A percentile compares a stretch with the other conserved stretches of the same genome.
Evolutionary conservation across 1,140 invertebrate genomes (phyloP).

Genomic region (Drosophila lowei): DNA sequence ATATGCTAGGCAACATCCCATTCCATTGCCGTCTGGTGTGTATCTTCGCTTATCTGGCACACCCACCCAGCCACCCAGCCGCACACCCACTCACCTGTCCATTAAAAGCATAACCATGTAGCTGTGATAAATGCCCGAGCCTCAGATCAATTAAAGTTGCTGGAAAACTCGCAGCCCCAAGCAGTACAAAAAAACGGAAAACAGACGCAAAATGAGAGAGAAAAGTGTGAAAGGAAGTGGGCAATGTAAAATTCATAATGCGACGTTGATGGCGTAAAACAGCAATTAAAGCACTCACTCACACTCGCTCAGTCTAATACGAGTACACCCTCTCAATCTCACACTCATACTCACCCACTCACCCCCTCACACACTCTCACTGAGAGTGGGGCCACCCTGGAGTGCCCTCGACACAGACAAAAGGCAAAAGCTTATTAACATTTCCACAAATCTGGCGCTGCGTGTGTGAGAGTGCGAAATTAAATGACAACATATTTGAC

Average conservation of each 20-base stretch:
- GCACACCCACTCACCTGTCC: slow-evolving; percentile 43
- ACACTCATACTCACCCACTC: not conserved
- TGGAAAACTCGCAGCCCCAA: slow-evolving; percentile 8
- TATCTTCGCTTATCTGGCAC: slow-evolving; percentile 34
- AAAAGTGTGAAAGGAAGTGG: slow-evolving; percentile 43
- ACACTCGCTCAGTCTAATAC: slow-evolving; percentile 4
- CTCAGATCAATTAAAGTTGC: slow-evolving; percentile 73
- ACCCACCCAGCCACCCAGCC: not conserved
- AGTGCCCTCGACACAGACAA: slow-evolving; percentile 40
- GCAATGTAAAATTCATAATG: slow-evolving; percentile 70
- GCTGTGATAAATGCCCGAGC: slow-evolving; percentile 71
- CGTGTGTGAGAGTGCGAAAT: slow-evolving; percentile 70
- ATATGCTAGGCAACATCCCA: slow-evolving; percentile 45
- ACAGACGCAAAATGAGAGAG: slow-evolving; percentile 8
- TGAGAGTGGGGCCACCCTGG: slow-evolving; percentile 9
- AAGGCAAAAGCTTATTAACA: slow-evolving; percentile 73
- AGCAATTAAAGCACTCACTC: slow-evolving; percentile 63
- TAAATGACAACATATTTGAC: slow-evolving; percentile 82
- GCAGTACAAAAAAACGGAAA: not conserved
- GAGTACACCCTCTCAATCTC: not conserved
- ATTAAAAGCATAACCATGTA: slow-evolving; percentile 79
- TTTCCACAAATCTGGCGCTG: slow-evolving; percentile 71
- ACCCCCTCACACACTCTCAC: not conserved
- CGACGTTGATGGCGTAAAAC: slow-evolving; percentile 56
- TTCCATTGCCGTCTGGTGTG: slow-evolving; percentile 27